These are phyloP conservation scores for Thumatha senex DNA, from an alignment of 2,888 invertebrate species.

Conservation along the genomic window DNA sequence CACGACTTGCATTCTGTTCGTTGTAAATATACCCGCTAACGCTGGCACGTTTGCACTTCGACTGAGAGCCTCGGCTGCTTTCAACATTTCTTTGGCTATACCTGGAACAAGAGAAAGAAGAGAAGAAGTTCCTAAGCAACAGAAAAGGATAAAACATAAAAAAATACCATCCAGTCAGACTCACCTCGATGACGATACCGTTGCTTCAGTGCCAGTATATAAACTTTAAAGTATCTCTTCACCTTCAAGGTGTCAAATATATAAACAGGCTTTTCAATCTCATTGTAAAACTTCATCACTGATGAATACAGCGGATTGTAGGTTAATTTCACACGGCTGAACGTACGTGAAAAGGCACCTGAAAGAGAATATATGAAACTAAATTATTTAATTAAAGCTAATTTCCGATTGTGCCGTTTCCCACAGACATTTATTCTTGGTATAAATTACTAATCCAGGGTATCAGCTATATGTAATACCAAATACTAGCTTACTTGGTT, in stretches of 20 bases:
- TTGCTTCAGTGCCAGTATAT: constrained; percentile 64
- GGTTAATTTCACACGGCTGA: constrained; percentile 71
- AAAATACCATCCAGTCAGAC: constrained; percentile 1
- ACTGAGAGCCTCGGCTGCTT: constrained; percentile 59
- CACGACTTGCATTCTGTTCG: constrained; percentile 54
- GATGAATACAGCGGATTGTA: constrained; percentile 61
- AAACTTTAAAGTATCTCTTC: constrained; percentile 69
- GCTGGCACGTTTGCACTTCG: constrained; percentile 65
- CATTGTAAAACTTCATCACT: constrained; percentile 70
- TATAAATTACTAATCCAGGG: no score
- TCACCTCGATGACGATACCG: constrained; percentile 73
- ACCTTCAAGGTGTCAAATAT: constrained; percentile 56
- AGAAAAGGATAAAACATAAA: no score
- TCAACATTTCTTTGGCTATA: constrained; percentile 66
- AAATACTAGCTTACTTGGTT: no score
- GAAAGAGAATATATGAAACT: constrained; percentile 29
- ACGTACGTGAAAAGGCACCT: constrained; percentile 73
- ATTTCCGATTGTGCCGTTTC: no score
- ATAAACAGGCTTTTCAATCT: constrained; percentile 63
- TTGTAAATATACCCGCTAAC: constrained; percentile 64
- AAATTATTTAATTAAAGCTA: no score
- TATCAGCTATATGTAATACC: no score
- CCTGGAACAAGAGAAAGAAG: constrained; percentile 44
- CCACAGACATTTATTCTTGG: no score
- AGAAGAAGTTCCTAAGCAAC: no score